Base-by-base conservation (phyloP, 2,113 vertebrate species). In the Sturnus vulgaris region DNA sequence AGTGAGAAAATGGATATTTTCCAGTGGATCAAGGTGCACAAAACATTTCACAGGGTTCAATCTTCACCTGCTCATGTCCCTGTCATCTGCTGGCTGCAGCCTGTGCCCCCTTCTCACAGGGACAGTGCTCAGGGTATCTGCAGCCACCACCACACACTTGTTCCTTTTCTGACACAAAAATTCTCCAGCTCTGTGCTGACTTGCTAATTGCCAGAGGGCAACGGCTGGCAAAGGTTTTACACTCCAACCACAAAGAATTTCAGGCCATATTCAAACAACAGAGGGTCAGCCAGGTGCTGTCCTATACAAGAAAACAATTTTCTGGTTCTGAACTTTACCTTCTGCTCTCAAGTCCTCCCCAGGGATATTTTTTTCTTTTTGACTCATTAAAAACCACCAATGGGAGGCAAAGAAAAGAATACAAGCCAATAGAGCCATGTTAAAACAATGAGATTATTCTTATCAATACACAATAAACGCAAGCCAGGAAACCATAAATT, bases 271-370 rank as follows among this genome's bases (percentile, higher is more conserved):
- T 80, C 65, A 92, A 93, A 91, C 92, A 92, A 96, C 97, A 88
- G 97, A 96, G 97, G 97, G 97, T 97, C 97, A 97, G 93, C 93
- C 95, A 95, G 98, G 96, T 98, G 97, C 83, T 96, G 92, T 85
- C 91, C 82, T 81, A 66, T 61, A 95, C 82, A 86, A 59, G 85
- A 95, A 95, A 92, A 94, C 28, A 59, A 69, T 92, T 92, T 97
- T 96, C 80, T 86, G 44, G 55, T 90, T 70, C 78, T 95, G 75
- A 96, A 95, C 89, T 95, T 92, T 93, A 63, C 68, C 77, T 97
- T 90, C 86, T 83, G 61, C 60, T 94, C 81, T 30, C 11, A 7
- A 70, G 69, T 28, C 14, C 59, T 94, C 92, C n/a, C 63, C 53
- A 78, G 84, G 68, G 65, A 76, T 47, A 55, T 3, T 22, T 39